Base-by-base conservation (phyloP, 2,113 vertebrate species). In the Cephalopterus ornatus region DNA sequence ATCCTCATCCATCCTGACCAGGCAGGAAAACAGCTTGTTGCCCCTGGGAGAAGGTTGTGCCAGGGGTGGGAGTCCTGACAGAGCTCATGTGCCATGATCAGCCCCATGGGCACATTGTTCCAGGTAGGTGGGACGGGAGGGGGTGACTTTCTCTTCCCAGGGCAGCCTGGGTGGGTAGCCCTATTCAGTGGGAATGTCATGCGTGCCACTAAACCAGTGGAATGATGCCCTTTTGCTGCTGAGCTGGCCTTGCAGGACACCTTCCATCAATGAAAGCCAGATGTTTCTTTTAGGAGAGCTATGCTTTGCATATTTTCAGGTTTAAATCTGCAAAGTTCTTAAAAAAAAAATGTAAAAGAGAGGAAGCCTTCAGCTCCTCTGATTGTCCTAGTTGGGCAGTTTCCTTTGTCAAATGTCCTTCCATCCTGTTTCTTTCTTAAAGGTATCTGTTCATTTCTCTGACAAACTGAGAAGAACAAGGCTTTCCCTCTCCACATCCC, bases 191-290 rank as follows among this genome's bases (percentile, higher is more conserved):
- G 37, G 37, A 22, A 3, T 22, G 10, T 6, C 0, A 5, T 18
- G 6, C 2, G 0, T 1, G 11, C 2, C 2, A 6, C 20, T 33
- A 17, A 5, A 7, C 9, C 44, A 11, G 28, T 7, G 18, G 50
- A 13, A 23, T 8, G 17, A 3, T 47, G 39, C 26, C 27, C 1
- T 0, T 12, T 30, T 39, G 32, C 22, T 50, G 26, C n/a, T 32
- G 52, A 37, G 41, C 46, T 72, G 53, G 15, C 30, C n/a, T 24
- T 46, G 22, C 18, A 55, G 32, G 66, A 41, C 73, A 61, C 22
- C 39, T 50, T 30, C 39, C 0, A 0, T 39, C 53, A 10, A 9
- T 6, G 15, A 32, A n/a, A 39, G 37, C 17, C 11, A 3, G 23
- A 12, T 32, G 4, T 8, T 32, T 32, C 5, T 5, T 7, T 17